A percentile compares a stretch with the other conserved stretches of the same genome.
phyloP scores from a whole-genome alignment of 2,113 vertebrate species.

The Benitochromis conjunctus region DNA sequence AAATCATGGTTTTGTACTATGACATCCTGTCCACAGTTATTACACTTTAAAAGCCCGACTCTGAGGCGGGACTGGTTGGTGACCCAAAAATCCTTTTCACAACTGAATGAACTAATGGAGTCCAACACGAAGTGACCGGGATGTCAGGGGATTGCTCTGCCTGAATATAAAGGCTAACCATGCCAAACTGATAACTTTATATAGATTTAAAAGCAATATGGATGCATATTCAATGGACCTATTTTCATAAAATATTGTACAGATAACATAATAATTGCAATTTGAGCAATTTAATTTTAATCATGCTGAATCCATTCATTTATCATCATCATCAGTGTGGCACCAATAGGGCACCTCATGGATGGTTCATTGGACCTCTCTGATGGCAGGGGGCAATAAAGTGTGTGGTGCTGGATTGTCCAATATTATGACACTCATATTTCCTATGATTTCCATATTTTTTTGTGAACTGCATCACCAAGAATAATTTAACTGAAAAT shows the following conservation, averaged over 20 bases:
- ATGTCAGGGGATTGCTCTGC: neutral
- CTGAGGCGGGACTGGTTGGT: neutral
- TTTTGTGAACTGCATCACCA: neutral
- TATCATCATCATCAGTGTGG: neutral
- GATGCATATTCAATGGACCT: neutral
- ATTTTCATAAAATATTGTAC: neutral
- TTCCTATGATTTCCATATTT: neutral
- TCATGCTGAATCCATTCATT: neutral
- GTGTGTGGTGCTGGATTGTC: neutral
- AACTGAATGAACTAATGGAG: conserved; percentile 8
- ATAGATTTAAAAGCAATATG: neutral
- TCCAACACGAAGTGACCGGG: neutral
- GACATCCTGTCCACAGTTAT: neutral
- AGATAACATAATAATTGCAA: neutral
- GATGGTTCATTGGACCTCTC: neutral
- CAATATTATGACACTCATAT: neutral
- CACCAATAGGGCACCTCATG: neutral
- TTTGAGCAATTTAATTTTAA: neutral
- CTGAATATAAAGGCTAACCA: neutral
- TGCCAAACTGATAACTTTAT: neutral
- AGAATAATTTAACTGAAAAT: neutral
- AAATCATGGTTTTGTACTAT: neutral
- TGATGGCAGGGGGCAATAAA: neutral
- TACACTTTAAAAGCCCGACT: neutral
- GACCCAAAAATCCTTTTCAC: conserved; percentile 42